Percentiles rank a stretch among this genome's conserved stretches.
phyloP scores from a whole-genome alignment of 2,888 invertebrate species.

The Drosophila tanythrix region DNA sequence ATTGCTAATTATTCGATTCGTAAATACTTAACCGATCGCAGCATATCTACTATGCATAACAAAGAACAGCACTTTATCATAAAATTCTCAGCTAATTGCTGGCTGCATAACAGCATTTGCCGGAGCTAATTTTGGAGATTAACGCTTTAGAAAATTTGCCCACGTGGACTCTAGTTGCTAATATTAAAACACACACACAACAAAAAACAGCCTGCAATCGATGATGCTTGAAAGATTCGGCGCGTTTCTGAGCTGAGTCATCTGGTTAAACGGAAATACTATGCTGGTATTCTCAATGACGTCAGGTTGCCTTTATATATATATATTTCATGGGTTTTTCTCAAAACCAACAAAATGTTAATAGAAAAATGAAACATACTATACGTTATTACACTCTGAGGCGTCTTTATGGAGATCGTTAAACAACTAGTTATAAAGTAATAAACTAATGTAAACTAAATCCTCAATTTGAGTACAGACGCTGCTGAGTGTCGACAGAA shows the following conservation, averaged over 20 bases:
- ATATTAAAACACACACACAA: not conserved
- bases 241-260: conserved; percentile 40
- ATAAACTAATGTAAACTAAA: conserved; percentile 14
- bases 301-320: conserved; percentile 36
- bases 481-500: conserved; percentile 36
- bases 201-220: not conserved
- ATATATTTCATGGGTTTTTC: conserved; percentile 55
- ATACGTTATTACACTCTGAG: conserved; percentile 4
- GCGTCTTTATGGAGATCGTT: conserved; percentile 31
- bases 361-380: conserved; percentile 38
- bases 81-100: conserved; percentile 3
- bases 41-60: not conserved
- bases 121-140: conserved; percentile 57
- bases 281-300: conserved; percentile 48
- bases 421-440: conserved; percentile 8
- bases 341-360: conserved; percentile 6
- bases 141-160: conserved; percentile 42
- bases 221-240: conserved; percentile 31
- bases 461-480: conserved; percentile 12
- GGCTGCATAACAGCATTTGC: conserved; percentile 54
- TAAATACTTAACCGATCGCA: not conserved
- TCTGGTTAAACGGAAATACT: conserved; percentile 45
- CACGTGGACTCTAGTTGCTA: conserved; percentile 6
- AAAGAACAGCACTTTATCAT: conserved; percentile 11
- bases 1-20: not conserved